Conservation (phyloP, 2,797 vertebrate species). For the Tarsius wallacei region DNA sequence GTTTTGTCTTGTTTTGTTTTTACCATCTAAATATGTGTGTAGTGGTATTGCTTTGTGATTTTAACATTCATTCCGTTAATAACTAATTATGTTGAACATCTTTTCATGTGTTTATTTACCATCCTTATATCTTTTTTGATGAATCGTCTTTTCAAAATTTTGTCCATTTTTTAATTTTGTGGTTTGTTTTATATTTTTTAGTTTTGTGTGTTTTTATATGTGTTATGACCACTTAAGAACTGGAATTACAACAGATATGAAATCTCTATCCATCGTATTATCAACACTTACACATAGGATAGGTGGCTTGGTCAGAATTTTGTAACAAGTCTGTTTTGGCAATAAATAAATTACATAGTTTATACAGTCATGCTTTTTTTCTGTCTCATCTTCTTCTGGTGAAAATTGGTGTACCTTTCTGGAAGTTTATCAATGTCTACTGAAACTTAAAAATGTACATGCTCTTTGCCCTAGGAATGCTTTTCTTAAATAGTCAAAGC, state of each 20-base stretch:
- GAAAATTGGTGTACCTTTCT: not conserved
- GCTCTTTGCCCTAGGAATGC: not conserved
- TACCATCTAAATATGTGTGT: not conserved
- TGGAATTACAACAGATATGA: not conserved
- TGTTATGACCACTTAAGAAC: not conserved
- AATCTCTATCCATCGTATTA: not conserved
- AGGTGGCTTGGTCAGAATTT: not conserved
- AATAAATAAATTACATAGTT: not conserved
- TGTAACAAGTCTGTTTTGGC: not conserved
- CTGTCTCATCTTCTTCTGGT: not conserved
- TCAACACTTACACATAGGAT: not conserved
- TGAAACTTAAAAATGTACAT: not conserved
- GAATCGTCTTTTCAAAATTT: not conserved
- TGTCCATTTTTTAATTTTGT: not conserved
- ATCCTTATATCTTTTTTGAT: not conserved
- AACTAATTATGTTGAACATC: not conserved
- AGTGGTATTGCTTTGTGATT: not conserved
- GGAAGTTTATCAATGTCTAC: not conserved
- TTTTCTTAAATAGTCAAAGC: slow-evolving; percentile 2
- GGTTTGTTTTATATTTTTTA: not conserved
- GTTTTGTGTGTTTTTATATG: not conserved
- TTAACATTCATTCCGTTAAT: slow-evolving; percentile 39
- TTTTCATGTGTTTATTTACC: not conserved
- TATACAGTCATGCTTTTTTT: not conserved
- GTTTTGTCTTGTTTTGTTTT: not conserved